Evolutionary conservation across 1,140 invertebrate species (phyloP), one percentile per base, ranked within the genome.

Genomic region (Linepithema humile): DNA sequence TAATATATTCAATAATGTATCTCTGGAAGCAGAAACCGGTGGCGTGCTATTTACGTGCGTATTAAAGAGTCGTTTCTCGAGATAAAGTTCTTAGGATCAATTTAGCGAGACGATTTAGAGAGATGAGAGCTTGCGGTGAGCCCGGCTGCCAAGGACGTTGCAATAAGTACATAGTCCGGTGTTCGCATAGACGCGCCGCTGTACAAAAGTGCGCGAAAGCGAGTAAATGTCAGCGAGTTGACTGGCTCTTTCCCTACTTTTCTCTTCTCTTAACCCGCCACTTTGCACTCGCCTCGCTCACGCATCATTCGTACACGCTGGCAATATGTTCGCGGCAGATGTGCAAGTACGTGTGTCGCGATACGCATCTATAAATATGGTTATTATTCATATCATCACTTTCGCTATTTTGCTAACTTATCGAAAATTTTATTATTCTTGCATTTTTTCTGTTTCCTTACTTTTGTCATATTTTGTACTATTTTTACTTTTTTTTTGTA

Each of bases 211-310:
- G n/a, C n/a, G 57, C 53, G 78, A 83, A 85, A 88, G 73, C 59
- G 77, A 82, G 72, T 85, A 85, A 88, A 88, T 83, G 83, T 88
- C 87, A 88, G 78, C 83, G 75, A 75, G 64, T 53, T 26, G 38
- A 29, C 23, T 38, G 23, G 26, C 20, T 45, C 57, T 26, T 40
- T 45, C 20, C 15, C 57, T 55, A 35, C 45, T 38, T 48, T 20
- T 55, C 53, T 23, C 35, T 74, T 26, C 57, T 62, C n/a, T 38
- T 43, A 45, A 15, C 32, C 59, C 32, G 26, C 12, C 12, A 2
- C 35, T 32, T 57, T 45, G 20, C 17, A 40, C 48, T 64, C 23
- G 38, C 20, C 45, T 69, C 45, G 50, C 48, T 55, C 32, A 35
- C 48, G n/a, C 50, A 82, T 75, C 45, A 73, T 64, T n/a, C 26